These are phyloP conservation scores for Magallana angulata DNA, from an alignment of 1,140 invertebrate species.

Conservation along the genomic window DNA sequence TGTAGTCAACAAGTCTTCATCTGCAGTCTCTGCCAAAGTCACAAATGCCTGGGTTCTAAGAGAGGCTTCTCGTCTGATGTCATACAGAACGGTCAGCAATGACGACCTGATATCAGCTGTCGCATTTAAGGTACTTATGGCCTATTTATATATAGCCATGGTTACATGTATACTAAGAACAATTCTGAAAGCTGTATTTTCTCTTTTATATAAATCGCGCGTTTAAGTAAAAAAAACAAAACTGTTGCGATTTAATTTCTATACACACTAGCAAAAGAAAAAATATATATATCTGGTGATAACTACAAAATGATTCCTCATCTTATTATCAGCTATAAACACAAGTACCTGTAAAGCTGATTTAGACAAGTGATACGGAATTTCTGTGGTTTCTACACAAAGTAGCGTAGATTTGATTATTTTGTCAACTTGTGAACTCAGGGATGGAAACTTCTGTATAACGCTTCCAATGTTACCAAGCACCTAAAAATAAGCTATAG, in stretches of 20 bases:
- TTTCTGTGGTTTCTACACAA: conserved; percentile 22
- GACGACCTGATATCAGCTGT: conserved; percentile 40
- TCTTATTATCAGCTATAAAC: not conserved
- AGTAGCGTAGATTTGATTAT: not conserved
- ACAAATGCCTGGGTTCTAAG: conserved; percentile 37
- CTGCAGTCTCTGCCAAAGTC: conserved; percentile 4
- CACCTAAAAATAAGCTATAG: conserved; percentile 17
- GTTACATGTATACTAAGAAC: no score
- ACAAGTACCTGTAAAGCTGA: conserved; percentile 50
- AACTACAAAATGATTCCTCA: no score
- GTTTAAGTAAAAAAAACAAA: no score
- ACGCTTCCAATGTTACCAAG: conserved; percentile 49
- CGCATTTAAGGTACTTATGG: not conserved
- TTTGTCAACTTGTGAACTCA: not conserved
- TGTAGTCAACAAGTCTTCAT: not conserved
- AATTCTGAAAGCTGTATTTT: no score
- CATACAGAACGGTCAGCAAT: conserved; percentile 15
- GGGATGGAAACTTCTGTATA: conserved; percentile 22
- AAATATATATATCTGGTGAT: no score
- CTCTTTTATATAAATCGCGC: no score
- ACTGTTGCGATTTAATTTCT: no score
- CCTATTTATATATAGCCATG: not conserved
- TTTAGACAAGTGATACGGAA: conserved; percentile 47
- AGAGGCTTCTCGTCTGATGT: conserved; percentile 28
- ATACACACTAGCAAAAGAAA: no score